Evolutionary conservation across 2,888 invertebrate species (phyloP).

Genomic region (Lasius platythorax): DNA sequence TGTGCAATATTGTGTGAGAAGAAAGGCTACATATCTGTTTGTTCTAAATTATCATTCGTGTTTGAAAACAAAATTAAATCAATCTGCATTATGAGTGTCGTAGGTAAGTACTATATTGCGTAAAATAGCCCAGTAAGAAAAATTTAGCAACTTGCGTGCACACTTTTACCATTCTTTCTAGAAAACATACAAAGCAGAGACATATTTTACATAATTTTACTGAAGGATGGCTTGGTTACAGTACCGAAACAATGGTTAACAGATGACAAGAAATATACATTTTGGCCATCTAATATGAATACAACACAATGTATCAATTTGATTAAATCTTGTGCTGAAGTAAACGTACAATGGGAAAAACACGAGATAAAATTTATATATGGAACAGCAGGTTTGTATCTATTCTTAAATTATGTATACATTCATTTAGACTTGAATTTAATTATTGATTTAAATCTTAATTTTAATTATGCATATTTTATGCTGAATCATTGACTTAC

Average conservation of each 20-base stretch:
- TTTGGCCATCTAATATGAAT: conserved; percentile 6
- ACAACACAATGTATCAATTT: neutral
- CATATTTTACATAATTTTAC: neutral
- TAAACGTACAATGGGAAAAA: conserved; percentile 1
- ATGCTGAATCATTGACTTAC: conserved; percentile 4
- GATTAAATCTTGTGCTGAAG: conserved; percentile 9
- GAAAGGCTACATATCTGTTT: no score
- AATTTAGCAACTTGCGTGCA: neutral
- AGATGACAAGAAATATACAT: neutral
- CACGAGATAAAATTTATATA: neutral
- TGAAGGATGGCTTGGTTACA: conserved; percentile 4
- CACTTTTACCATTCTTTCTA: neutral
- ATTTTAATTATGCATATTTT: neutral
- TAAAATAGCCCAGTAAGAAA: neutral
- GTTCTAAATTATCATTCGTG: no score
- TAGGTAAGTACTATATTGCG: neutral
- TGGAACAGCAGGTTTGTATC: neutral
- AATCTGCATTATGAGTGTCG: no score
- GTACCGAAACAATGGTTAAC: conserved; percentile 8
- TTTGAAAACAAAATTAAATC: no score
- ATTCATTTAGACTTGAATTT: conserved; percentile 1
- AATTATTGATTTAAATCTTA: neutral
- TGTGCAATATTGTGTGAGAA: no score
- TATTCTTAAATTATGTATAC: neutral
- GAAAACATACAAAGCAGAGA: neutral